Percentiles rank a stretch among this genome's conserved stretches.
These are phyloP conservation scores for Pseudocheirus occidentalis DNA, from an alignment of 2,797 vertebrate genomes.

Conservation along the genomic window DNA sequence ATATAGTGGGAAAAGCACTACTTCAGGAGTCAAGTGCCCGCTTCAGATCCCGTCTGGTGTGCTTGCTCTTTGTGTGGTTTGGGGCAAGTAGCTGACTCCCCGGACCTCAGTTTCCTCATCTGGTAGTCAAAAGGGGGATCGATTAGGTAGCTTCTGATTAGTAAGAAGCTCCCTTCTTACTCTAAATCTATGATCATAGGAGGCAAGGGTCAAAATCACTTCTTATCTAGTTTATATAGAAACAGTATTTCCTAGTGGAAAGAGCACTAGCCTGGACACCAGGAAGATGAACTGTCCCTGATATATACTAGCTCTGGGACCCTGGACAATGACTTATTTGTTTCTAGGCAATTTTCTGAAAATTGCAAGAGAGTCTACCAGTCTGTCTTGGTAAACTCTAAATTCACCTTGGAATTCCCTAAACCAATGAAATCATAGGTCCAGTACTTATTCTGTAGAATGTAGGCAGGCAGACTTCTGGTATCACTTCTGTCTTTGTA, in stretches of 20 bases:
- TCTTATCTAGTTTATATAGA: neutral
- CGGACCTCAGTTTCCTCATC: neutral
- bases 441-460: neutral
- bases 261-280: neutral
- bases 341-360: neutral
- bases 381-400: neutral
- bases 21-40: neutral
- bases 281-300: neutral
- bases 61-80: neutral
- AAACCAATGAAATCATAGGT: neutral
- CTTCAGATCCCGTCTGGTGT: neutral
- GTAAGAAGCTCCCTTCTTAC: neutral
- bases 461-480: neutral
- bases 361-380: neutral
- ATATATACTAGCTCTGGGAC: neutral
- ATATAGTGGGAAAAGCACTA: neutral
- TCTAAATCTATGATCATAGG: neutral
- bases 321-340: neutral
- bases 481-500: neutral
- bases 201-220: neutral
- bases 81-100: neutral
- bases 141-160: neutral
- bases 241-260: neutral
- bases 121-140: neutral
- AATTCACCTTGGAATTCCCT: neutral